Conservation (phyloP, 2,113 vertebrate genomes). For the Kryptolebias marmoratus region DNA sequence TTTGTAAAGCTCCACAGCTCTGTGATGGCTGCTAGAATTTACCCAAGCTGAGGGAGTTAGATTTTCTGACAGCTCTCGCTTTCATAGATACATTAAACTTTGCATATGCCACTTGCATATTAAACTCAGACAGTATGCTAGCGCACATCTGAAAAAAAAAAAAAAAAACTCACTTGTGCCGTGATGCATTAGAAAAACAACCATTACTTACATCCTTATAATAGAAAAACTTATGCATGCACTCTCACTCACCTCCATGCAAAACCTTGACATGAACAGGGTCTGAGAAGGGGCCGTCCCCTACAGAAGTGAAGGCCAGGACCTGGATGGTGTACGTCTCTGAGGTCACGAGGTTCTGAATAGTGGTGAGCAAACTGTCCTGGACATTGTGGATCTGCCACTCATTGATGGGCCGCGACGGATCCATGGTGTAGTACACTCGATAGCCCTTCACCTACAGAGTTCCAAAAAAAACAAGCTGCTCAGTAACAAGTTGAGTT, state of each 20-base stretch:
- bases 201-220: constrained; percentile 7
- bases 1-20: constrained; percentile 39
- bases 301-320: constrained; percentile 96
- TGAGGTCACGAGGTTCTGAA: constrained; percentile 89
- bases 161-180: constrained; percentile 18
- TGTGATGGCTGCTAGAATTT: constrained; percentile 40
- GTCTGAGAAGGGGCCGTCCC: constrained; percentile 95
- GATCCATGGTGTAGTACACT: constrained; percentile 96
- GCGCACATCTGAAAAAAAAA: constrained; percentile 17
- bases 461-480: constrained; percentile 3
- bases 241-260: constrained; percentile 88
- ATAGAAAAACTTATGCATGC: constrained; percentile 19
- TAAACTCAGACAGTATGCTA: constrained; percentile 21
- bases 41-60: constrained; percentile 37
- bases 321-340: constrained; percentile 95
- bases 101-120: constrained; percentile 35
- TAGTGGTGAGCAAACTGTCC: constrained; percentile 93
- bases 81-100: constrained; percentile 27
- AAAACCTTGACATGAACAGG: constrained; percentile 96
- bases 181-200: constrained; percentile 22
- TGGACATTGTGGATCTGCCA: constrained; percentile 98
- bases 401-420: constrained; percentile 88
- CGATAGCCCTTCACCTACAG: constrained; percentile 92
- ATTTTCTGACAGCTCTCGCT: constrained; percentile 50
- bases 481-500: neutral